Evolutionary conservation across 2,797 vertebrate species (phyloP), one percentile per base, ranked within the genome.

Genomic region (Apogon hyalosoma): DNA sequence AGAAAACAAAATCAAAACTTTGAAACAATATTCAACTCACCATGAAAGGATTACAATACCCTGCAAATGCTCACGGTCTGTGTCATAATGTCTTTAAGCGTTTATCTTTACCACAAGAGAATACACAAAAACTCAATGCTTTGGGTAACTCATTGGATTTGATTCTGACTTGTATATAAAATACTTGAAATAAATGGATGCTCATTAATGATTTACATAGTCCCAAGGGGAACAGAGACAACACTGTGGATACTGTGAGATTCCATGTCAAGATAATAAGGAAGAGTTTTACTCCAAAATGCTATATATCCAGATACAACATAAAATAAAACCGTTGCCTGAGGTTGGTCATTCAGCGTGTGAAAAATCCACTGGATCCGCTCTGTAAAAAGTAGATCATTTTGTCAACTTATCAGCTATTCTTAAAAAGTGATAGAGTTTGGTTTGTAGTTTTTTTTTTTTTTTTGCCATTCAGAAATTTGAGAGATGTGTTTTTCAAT

Each of bases 31-130:
- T 80, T 87, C 68, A 90, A 89, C 84, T 85, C 86, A 90, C 87
- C 79, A 87, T 90, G 89, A 90, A 90, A 90, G 77, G 85, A 89
- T 87, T 88, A 92, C 88, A 89, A 89, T 90, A 92, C 87, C 90
- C 89, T 90, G 90, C 88, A 85, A 92, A 89, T 79, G 88, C 86
- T 90, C 72, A 87, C 72, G 68, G 78, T 82, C 86, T 69, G 87
- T 87, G 84, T 88, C 84, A 59, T 85, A 85, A 92, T 85, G 88
- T 90, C 86, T 88, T 83, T 83, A 83, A 86, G 84, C 82, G 61
- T 85, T 87, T 80, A 73, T 85, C 86, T 86, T 90, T 72, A 90
- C 81, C 87, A 90, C 86, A 82, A 87, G 84, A 89, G 81, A 90
- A 89, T 70, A 88, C 84, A 90, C 87, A 86, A 81, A 80, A 88